phyloP scores from a whole-genome alignment of 2,113 vertebrate species.

The Hyperopisus bebe region DNA sequence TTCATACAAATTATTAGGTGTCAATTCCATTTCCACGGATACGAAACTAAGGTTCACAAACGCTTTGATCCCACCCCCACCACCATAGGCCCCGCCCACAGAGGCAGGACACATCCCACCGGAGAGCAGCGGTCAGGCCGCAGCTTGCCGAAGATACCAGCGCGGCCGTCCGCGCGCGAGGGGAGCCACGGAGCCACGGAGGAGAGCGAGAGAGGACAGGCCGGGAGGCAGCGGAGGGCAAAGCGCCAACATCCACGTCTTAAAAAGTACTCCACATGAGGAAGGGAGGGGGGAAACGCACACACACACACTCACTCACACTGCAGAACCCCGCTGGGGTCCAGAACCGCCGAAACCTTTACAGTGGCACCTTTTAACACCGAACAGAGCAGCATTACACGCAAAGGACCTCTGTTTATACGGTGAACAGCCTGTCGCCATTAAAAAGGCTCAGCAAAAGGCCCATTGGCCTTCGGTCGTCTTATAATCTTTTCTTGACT shows the following conservation, averaged over 20 bases:
- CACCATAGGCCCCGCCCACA: not conserved
- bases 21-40: not conserved
- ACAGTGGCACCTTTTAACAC: not conserved
- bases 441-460: not conserved
- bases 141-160: not conserved
- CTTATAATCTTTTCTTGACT: not conserved
- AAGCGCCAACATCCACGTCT: not conserved
- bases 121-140: not conserved
- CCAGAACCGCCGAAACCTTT: not conserved
- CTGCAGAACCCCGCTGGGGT: not conserved
- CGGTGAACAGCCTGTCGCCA: not conserved
- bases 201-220: not conserved
- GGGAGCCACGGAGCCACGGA: not conserved
- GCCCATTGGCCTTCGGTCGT: not conserved
- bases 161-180: too few species aligned
- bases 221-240: not conserved
- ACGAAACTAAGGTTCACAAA: not conserved
- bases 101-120: not conserved
- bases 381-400: not conserved
- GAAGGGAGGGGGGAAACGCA: not conserved
- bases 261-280: not conserved
- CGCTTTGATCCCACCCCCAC: not conserved
- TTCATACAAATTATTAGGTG: not conserved
- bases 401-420: not conserved
- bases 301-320: not conserved